Evolutionary conservation across 2,113 vertebrate species (phyloP).

Genomic region (Brachyhypopomus occidentalis): DNA sequence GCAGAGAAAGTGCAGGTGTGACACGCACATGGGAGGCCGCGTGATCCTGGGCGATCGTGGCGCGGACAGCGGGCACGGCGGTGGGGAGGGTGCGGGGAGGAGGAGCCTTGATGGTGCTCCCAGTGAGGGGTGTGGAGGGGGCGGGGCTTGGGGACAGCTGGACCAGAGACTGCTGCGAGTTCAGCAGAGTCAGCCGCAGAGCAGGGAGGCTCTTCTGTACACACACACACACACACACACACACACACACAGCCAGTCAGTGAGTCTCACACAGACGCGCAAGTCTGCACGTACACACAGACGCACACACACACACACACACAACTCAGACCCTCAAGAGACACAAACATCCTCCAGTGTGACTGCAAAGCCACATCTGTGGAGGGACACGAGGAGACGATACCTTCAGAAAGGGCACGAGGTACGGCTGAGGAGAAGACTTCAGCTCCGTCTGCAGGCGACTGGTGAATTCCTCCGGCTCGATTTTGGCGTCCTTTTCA

Average conservation of each 20-base stretch:
- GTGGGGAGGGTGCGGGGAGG: constrained; percentile 67
- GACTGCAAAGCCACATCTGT: neutral
- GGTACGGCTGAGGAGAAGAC: constrained; percentile 88
- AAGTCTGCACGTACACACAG: no score
- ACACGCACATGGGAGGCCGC: constrained; percentile 70
- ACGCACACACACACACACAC: no score
- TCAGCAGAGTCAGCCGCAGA: constrained; percentile 84
- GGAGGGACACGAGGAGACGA: neutral
- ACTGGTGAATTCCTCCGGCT: constrained; percentile 88
- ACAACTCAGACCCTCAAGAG: no score
- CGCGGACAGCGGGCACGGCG: constrained; percentile 75
- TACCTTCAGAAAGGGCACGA: constrained; percentile 90
- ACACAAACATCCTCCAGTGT: neutral
- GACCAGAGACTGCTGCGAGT: constrained; percentile 80
- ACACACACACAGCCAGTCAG: neutral
- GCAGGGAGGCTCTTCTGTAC: constrained; percentile 85
- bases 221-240: neutral
- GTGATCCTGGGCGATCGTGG: constrained; percentile 64
- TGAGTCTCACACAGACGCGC: no score
- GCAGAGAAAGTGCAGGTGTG: neutral
- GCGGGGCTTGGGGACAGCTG: constrained; percentile 73
- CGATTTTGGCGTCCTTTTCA: constrained; percentile 85
- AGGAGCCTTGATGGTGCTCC: constrained; percentile 50
- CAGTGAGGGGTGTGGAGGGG: constrained; percentile 52
- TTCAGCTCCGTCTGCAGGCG: constrained; percentile 86